These are phyloP conservation scores for Idris sp. DNA, from an alignment of 1,140 invertebrate species.

Conservation along the genomic window DNA sequence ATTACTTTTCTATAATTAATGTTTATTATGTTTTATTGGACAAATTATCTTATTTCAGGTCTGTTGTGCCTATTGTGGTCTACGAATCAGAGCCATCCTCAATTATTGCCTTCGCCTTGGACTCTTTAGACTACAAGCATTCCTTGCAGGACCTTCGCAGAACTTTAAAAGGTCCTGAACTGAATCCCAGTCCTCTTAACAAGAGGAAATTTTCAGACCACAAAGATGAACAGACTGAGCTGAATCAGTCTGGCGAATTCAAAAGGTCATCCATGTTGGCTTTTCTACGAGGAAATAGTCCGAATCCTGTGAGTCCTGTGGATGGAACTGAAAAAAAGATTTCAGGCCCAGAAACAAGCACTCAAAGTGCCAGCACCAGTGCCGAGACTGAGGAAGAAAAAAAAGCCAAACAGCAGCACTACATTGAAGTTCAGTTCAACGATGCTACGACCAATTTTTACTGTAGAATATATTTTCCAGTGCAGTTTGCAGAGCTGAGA, in stretches of 20 bases:
- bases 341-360: conserved; percentile 58
- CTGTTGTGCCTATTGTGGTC: conserved; percentile 86
- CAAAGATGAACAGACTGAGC: conserved; percentile 73
- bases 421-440: conserved; percentile 88
- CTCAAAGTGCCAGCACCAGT: conserved; percentile 20
- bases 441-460: conserved; percentile 88
- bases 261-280: conserved; percentile 77
- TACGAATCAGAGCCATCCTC: conserved; percentile 93
- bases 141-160: conserved; percentile 79
- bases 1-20: no score
- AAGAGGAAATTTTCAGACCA: conserved; percentile 76
- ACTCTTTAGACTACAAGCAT: conserved; percentile 85
- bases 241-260: conserved; percentile 71
- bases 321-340: conserved; percentile 68
- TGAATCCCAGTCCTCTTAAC: conserved; percentile 77
- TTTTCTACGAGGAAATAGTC: conserved; percentile 76
- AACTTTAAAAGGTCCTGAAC: conserved; percentile 66
- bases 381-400: conserved; percentile 71
- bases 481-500: conserved; percentile 89
- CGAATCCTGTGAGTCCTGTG: conserved; percentile 71
- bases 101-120: conserved; percentile 91
- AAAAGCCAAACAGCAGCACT: conserved; percentile 76
- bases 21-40: no score
- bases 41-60: conserved; percentile 68
- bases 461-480: conserved; percentile 91